A percentile compares a stretch with the other conserved stretches of the same genome.
Evolutionary conservation across 2,888 invertebrate genomes (phyloP).

Genomic region (Belgica antarctica): DNA sequence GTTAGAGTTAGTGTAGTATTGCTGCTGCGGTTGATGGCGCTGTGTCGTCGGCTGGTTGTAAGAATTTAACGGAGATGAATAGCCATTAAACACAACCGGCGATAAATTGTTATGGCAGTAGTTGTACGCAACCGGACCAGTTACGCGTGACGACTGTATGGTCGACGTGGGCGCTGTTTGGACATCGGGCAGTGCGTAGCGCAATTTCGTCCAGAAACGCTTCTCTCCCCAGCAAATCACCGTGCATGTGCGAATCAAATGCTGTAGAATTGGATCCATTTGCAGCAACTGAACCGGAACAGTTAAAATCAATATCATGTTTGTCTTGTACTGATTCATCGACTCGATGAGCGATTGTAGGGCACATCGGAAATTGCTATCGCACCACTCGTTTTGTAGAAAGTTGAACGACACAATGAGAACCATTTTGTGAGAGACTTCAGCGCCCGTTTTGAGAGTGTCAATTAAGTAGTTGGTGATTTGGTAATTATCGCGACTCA

Average conservation of each 20-base stretch:
- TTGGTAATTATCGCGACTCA: conserved; percentile 45
- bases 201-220: conserved; percentile 85
- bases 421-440: conserved; percentile 69
- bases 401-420: conserved; percentile 78
- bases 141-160: conserved; percentile 36
- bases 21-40: conserved; percentile 26
- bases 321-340: conserved; percentile 56
- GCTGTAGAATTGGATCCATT: conserved; percentile 73
- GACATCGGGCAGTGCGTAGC: conserved; percentile 78
- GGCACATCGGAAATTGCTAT: conserved; percentile 77
- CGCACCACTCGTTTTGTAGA: conserved; percentile 78
- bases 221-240: conserved; percentile 77
- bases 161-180: conserved; percentile 67
- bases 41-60: too few relatives aligned
- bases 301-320: conserved; percentile 60
- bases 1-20: conserved; percentile 16
- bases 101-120: conserved; percentile 20
- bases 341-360: conserved; percentile 68
- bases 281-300: conserved; percentile 69
- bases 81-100: conserved; percentile 28
- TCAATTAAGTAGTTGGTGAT: conserved; percentile 53
- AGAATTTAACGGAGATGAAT: conserved; percentile 40
- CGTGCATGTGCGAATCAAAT: conserved; percentile 68
- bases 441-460: conserved; percentile 56
- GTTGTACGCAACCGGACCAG: conserved; percentile 15